These are phyloP conservation scores for Hemibagrus wyckioides DNA, from an alignment of 2,113 vertebrate genomes.

Conservation along the genomic window DNA sequence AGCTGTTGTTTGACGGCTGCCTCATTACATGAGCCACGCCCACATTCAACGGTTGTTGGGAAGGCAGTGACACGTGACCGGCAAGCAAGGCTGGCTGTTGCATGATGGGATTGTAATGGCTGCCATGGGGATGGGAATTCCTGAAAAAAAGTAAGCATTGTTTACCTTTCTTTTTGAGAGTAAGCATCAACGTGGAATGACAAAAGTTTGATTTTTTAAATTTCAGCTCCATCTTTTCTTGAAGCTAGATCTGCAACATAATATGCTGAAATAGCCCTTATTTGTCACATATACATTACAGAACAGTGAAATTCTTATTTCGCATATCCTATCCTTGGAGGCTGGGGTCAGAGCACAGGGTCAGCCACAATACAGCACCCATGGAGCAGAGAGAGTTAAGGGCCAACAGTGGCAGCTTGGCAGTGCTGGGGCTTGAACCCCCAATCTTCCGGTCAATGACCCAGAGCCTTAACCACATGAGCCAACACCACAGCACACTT, in stretches of 20 bases:
- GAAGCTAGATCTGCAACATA: neutral
- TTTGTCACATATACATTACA: too few relatives aligned
- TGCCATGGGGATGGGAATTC: slow-evolving; percentile 89
- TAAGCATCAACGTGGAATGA: neutral
- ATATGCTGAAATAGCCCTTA: neutral
- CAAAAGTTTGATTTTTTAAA: neutral
- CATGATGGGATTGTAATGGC: slow-evolving; percentile 99
- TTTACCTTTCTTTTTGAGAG: neutral
- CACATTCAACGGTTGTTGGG: slow-evolving; percentile 93
- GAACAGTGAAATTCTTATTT: too few relatives aligned
- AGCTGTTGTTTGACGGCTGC: slow-evolving; percentile 83
- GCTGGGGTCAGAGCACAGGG: too few relatives aligned
- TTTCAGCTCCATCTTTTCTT: neutral
- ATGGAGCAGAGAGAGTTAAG: too few relatives aligned
- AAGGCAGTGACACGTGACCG: slow-evolving; percentile 89
- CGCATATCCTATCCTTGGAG: too few relatives aligned
- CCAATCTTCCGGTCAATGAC: too few relatives aligned
- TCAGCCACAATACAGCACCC: too few relatives aligned
- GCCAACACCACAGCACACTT: too few relatives aligned
- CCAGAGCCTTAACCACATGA: too few relatives aligned
- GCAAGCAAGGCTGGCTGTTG: slow-evolving; percentile 93
- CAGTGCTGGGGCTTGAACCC: too few relatives aligned
- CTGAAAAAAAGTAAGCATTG: slow-evolving; percentile 54
- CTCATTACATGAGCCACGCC: slow-evolving; percentile 98
- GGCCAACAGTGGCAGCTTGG: too few relatives aligned